Base-by-base conservation (phyloP, 1,140 invertebrate genomes). In the Leptopilina boulardi region DNA sequence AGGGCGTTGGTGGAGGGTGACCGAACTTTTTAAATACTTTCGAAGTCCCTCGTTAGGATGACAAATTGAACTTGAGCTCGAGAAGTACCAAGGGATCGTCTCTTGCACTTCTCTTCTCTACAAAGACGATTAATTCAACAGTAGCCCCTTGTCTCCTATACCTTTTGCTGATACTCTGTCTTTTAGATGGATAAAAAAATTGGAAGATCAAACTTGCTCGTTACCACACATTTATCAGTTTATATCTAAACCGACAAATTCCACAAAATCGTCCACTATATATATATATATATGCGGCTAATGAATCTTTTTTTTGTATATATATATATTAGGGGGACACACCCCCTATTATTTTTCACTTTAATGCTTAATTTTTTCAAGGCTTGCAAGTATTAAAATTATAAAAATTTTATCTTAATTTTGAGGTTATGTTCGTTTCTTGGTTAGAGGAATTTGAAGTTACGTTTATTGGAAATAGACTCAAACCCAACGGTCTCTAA, bases 1-100 rank as follows among this genome's bases (percentile, higher is more conserved):
- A 56, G 81, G 84, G 82, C 82, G 80, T 81, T 75, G 66, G 77
- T 66, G 59, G 59, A 66, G 59, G 76, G 77, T 77, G 71, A 59
- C 75, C 73, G 38, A 87, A 87, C 87, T 88, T 88, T 88, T 87
- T 88, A 88, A 88, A 88, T 88, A 87, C 85, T 86, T 86, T 80
- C 80, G 73, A 84, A 83, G 80, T 83, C 84, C 81, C 83, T 85
- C 84, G 79, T 84, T 84, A 85, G 85, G 78, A 87, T 87, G 87
- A 88, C 86, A 88, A 88, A 88, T 87, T 88, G 82, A 80, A 41
- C 70, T 4, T 26, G 54, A 74, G 34, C 74, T 71, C n/a, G 15
- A 70, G 71, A 38, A 75, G 76, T 76, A 73, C 44, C 73, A 15
- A 71, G 71, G 71, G 76, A 79, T 77, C 78, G 74, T 76, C 80